A percentile compares a stretch with the other conserved stretches of the same genome.
These are phyloP conservation scores for Sinosuthora webbiana DNA, from an alignment of 2,113 vertebrate species.

Conservation along the genomic window DNA sequence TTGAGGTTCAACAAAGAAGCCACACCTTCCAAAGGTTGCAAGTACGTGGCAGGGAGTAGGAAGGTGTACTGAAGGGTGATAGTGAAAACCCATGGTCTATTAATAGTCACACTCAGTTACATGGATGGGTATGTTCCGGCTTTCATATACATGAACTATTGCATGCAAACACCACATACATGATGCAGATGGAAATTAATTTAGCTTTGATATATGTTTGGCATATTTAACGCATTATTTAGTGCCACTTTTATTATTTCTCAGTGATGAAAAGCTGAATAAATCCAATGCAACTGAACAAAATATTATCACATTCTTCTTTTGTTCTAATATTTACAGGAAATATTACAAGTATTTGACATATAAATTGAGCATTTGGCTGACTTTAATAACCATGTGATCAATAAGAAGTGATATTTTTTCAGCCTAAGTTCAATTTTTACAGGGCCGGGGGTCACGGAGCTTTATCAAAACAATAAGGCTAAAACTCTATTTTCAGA, in stretches of 20 bases:
- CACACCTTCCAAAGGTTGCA: background rate
- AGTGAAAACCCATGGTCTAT: background rate
- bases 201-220: constrained; percentile 36
- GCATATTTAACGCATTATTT: constrained; percentile 56
- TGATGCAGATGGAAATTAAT: constrained; percentile 5
- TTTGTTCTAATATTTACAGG: constrained; percentile 77
- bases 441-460: constrained; percentile 82
- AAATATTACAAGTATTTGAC: constrained; percentile 88
- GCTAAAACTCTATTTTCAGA: constrained; percentile 78
- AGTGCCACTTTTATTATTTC: constrained; percentile 65
- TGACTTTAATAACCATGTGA: constrained; percentile 97
- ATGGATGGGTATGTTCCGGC: background rate
- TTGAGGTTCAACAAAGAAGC: background rate
- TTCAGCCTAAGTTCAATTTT: constrained; percentile 92
- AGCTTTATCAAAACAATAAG: constrained; percentile 91
- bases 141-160: background rate
- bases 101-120: background rate
- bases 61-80: background rate
- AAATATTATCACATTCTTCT: constrained; percentile 59
- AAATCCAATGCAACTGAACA: constrained; percentile 55
- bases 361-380: constrained; percentile 93
- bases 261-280: constrained; percentile 50
- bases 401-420: constrained; percentile 99
- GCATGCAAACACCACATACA: background rate
- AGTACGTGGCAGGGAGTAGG: background rate